These are phyloP conservation scores for Hyperoplus lanceolatus DNA, from an alignment of 2,797 vertebrate species.

Conservation along the genomic window DNA sequence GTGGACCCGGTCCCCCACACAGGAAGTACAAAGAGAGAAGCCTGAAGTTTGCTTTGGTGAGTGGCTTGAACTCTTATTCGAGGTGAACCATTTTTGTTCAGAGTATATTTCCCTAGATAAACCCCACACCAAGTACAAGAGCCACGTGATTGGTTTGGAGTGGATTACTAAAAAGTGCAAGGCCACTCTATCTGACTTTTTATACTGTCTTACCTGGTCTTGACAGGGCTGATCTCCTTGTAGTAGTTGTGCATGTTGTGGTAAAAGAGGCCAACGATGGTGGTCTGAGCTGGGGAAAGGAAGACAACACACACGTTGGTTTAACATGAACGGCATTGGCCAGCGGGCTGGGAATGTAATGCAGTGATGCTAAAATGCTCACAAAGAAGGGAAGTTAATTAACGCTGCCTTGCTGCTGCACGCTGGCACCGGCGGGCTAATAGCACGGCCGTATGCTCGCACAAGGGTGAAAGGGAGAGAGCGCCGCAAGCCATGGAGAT, in stretches of 20 bases:
- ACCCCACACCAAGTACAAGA: background rate
- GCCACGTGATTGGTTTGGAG: background rate
- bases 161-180: background rate
- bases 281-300: slow-evolving; percentile 88
- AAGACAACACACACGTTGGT: slow-evolving; percentile 43
- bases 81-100: slow-evolving; percentile 10
- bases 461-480: slow-evolving; percentile 71
- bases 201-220: slow-evolving; percentile 87
- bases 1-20: slow-evolving; percentile 40
- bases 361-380: slow-evolving; percentile 71
- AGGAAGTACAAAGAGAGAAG: slow-evolving; percentile 52
- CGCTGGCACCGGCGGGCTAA: slow-evolving; percentile 72
- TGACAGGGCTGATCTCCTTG: slow-evolving; percentile 87
- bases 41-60: background rate
- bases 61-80: slow-evolving; percentile 5
- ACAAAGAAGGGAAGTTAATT: slow-evolving; percentile 77
- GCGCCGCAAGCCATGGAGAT: slow-evolving; percentile 44
- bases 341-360: slow-evolving; percentile 74
- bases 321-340: slow-evolving; percentile 45
- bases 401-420: slow-evolving; percentile 53
- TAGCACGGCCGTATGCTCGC: slow-evolving; percentile 60
- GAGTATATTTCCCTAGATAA: background rate
- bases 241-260: slow-evolving; percentile 93
- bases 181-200: background rate
- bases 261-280: slow-evolving; percentile 94